A percentile compares a stretch with the other conserved stretches of the same genome.
These are phyloP conservation scores for Alviniconcha strummeri DNA, from an alignment of 2,888 invertebrate genomes.

Conservation along the genomic window DNA sequence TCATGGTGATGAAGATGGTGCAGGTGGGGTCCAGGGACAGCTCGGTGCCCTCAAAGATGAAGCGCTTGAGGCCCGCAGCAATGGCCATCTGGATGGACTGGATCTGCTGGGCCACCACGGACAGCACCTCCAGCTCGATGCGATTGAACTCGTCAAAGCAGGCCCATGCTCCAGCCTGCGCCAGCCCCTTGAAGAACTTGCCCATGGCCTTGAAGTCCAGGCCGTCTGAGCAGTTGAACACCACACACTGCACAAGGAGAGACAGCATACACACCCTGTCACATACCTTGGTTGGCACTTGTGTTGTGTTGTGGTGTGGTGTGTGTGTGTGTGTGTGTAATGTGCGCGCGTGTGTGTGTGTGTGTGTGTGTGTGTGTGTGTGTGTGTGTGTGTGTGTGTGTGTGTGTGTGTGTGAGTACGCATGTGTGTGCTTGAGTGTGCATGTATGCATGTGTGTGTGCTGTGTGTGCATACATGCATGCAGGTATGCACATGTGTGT, in stretches of 20 bases:
- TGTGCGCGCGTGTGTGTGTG: no score
- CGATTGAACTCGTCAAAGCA: slow-evolving; percentile 97
- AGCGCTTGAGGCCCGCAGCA: slow-evolving; percentile 84
- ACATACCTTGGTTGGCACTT: neutral
- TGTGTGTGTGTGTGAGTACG: no score
- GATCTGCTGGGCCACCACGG: slow-evolving; percentile 96
- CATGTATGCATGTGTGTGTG: no score
- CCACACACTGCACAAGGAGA: slow-evolving; percentile 81
- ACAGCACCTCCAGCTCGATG: slow-evolving; percentile 92
- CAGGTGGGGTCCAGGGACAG: slow-evolving; percentile 73
- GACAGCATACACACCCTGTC: no score
- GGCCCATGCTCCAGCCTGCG: slow-evolving; percentile 90
- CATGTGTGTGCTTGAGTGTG: no score
- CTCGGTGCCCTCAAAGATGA: slow-evolving; percentile 79
- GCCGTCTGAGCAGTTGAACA: slow-evolving; percentile 96
- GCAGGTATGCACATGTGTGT: no score
- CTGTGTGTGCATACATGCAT: no score
- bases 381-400: no score
- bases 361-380: no score
- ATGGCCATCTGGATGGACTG: slow-evolving; percentile 92
- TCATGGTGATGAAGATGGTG: slow-evolving; percentile 75
- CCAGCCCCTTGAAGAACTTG: slow-evolving; percentile 95
- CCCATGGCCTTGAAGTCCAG: slow-evolving; percentile 95
- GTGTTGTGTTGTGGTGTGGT: no score
- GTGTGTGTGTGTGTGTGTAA: no score